Percentiles rank a stretch among this genome's conserved stretches.
These are phyloP conservation scores for Stenolophus ochropezus DNA, from an alignment of 2,888 invertebrate species.

Conservation along the genomic window DNA sequence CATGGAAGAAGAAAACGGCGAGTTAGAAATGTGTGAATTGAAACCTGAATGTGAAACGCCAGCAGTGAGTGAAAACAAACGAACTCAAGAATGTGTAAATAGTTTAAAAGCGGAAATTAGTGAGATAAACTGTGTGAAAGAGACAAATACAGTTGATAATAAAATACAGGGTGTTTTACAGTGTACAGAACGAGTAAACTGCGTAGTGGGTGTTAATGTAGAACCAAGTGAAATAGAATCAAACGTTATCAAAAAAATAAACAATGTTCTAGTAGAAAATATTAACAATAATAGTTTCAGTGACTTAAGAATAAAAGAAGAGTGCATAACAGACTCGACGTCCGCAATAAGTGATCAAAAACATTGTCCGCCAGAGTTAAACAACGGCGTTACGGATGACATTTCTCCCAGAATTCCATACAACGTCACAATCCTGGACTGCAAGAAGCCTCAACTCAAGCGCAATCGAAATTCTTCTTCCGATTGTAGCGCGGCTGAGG, in stretches of 20 bases:
- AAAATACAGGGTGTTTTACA: conserved; percentile 50
- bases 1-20: conserved; percentile 67
- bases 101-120: not conserved
- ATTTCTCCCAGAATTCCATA: conserved; percentile 8
- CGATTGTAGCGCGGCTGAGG: conserved; percentile 68
- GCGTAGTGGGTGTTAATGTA: conserved; percentile 22
- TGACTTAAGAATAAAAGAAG: conserved; percentile 28
- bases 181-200: conserved; percentile 39
- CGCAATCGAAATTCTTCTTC: conserved; percentile 61
- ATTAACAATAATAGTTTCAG: conserved; percentile 49
- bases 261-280: conserved; percentile 43
- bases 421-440: conserved; percentile 51
- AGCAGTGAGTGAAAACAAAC: conserved; percentile 69
- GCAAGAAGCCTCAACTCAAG: conserved; percentile 47
- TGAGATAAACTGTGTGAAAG: conserved; percentile 31
- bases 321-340: not conserved
- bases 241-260: conserved; percentile 12
- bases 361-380: not conserved
- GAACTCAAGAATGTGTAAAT: conserved; percentile 54
- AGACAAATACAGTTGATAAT: conserved; percentile 8
- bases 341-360: not conserved
- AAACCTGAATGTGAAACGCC: conserved; percentile 65
- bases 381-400: not conserved
- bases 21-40: conserved; percentile 60
- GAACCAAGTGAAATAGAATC: conserved; percentile 19